phyloP scores from a whole-genome alignment of 37 sponge, comb jelly and placozoan species.

The Theonella swinhoei region DNA sequence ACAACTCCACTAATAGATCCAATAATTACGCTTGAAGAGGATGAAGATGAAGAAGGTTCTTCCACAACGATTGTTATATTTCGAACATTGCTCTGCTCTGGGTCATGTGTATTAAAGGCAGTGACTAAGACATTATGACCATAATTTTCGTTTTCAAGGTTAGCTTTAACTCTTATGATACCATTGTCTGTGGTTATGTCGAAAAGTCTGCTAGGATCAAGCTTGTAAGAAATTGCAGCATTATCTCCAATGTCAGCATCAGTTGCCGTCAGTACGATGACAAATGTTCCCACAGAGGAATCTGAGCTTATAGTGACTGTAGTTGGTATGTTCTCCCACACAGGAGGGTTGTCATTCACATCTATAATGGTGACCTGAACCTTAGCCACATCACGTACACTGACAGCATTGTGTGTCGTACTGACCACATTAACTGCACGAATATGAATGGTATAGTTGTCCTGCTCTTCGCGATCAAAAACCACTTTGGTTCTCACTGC shows the following conservation, averaged over 20 bases:
- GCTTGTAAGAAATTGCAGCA: background rate
- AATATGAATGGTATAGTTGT: background rate
- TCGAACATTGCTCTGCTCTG: background rate
- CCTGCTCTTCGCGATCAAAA: background rate
- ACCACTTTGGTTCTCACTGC: background rate
- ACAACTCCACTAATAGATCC: no score
- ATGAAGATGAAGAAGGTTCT: no score
- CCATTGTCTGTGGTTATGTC: background rate
- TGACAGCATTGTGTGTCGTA: no score
- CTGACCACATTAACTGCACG: background rate
- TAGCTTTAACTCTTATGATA: background rate
- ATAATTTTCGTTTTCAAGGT: background rate
- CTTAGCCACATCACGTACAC: background rate
- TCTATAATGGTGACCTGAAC: background rate
- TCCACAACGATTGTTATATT: background rate
- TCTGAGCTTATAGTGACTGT: background rate
- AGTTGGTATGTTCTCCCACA: background rate
- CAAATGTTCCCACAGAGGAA: background rate
- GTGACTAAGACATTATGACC: background rate
- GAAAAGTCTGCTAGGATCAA: background rate
- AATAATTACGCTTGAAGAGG: no score
- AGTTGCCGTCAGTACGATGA: background rate
- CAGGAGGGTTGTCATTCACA: constrained; percentile 14
- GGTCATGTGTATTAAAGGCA: constrained; percentile 4
- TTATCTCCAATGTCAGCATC: constrained; percentile 7